Conservation (phyloP, 2,797 vertebrate genomes). For the Macrochelys suwanniensis region DNA sequence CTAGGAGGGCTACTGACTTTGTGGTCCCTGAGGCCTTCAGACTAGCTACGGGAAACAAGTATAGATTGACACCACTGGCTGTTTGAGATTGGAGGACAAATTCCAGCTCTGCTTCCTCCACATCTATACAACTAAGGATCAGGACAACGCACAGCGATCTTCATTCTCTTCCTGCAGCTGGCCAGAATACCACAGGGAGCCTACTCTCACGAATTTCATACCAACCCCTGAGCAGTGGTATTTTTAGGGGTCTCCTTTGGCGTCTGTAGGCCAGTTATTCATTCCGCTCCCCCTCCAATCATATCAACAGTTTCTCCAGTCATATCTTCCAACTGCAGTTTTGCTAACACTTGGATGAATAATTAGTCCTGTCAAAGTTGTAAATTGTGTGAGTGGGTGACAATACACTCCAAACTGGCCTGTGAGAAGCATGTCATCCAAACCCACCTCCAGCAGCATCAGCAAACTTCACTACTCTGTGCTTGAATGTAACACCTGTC, state of each 20-base stretch:
- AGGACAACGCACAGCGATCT: background rate
- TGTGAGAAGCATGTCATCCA: background rate
- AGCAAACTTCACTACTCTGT: background rate
- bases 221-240: background rate
- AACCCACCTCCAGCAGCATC: background rate
- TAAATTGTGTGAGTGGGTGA: background rate
- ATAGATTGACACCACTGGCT: background rate
- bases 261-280: background rate
- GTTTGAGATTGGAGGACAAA: background rate
- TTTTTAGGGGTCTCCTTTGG: background rate
- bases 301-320: background rate
- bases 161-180: background rate
- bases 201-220: background rate
- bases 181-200: background rate
- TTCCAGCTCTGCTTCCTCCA: background rate
- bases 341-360: background rate
- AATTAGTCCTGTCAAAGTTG: background rate
- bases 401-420: background rate
- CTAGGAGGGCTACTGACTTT: background rate
- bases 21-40: background rate
- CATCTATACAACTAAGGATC: background rate
- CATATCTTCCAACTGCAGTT: background rate
- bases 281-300: background rate
- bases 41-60: background rate
- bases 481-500: background rate